Base-by-base conservation (phyloP, 2,888 invertebrate genomes). In the Stenchaetothrips biformis region DNA sequence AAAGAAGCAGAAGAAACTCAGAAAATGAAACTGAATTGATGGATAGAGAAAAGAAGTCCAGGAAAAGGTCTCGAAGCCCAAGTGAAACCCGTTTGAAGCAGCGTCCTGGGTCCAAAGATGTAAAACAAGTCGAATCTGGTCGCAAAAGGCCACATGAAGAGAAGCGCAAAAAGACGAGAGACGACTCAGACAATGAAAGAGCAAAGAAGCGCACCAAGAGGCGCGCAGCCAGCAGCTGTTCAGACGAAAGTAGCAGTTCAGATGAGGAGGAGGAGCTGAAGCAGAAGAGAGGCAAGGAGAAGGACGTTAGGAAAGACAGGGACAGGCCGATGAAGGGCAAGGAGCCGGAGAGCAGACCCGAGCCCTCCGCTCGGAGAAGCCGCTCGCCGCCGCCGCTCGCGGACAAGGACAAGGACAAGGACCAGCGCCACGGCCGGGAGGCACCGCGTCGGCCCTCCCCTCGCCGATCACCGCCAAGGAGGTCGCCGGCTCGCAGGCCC, bases 161-260 rank as follows among this genome's bases (percentile, higher is more conserved):
- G 81, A 89, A 88, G 48, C 80, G 81, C 48, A 86, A 86, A 78
- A 85, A 82, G 81, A 88, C 86, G 18, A 79, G 3, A n/a, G 59
- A 59, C 74, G 48, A 82, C 47, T 67, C 84, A 7, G 21, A 77
- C 48, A 84, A 83, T 81, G 81, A 83, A 83, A 80, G 84, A 84
- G 79, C 21, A 79, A 18, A 79, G 25, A 74, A 74, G 53, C 49
- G 48, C 4, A 1, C 59, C 11, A 79, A 79, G 79, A 79, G 49
- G 21, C 79, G 18, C 11, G 59, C 7, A 79, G 48, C n/a, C 49
- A 25, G 25, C 67, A 8, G 21, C 8, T 74, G 25, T 0, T 74
- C 67, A 11, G 67, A 21, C 21, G 37, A 79, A 6, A 53, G 27
- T 27, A 48, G 53, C n/a, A 62, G 18, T 18, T 62, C 47, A 25